These are phyloP conservation scores for Thymelicus acteon DNA, from an alignment of 2,888 invertebrate species.

Conservation along the genomic window DNA sequence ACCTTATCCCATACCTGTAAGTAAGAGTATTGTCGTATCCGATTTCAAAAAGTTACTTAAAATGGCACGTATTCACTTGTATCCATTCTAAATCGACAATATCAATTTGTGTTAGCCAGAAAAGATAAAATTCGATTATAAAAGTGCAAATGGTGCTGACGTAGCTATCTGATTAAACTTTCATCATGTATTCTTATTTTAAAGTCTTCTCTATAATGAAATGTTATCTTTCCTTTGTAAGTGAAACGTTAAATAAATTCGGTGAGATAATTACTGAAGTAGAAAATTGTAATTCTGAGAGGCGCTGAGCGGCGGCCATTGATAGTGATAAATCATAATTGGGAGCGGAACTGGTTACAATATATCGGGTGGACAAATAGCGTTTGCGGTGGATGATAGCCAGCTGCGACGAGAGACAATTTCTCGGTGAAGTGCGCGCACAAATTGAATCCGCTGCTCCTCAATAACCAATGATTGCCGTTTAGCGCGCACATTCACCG, in stretches of 20 bases:
- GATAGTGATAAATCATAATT: slow-evolving; percentile 13
- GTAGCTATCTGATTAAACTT: too few species aligned
- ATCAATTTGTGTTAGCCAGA: too few species aligned
- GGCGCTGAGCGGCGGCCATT: neutral
- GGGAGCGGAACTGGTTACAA: slow-evolving; percentile 21
- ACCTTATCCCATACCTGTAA: too few species aligned
- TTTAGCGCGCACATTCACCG: slow-evolving; percentile 52
- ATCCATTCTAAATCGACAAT: too few species aligned
- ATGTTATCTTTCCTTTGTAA: too few species aligned
- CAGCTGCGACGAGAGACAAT: slow-evolving; percentile 78
- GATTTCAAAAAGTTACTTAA: too few species aligned
- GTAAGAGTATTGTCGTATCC: too few species aligned
- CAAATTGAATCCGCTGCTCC: slow-evolving; percentile 75
- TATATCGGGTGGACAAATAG: slow-evolving; percentile 24
- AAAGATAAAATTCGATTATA: too few species aligned
- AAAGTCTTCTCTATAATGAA: too few species aligned
- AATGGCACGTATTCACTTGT: too few species aligned
- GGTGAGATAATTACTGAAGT: neutral
- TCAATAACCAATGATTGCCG: slow-evolving; percentile 66
- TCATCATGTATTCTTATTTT: too few species aligned
- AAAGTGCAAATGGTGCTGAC: too few species aligned
- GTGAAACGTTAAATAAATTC: neutral
- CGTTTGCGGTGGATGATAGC: slow-evolving; percentile 53
- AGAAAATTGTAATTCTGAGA: slow-evolving; percentile 3
- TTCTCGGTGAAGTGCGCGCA: slow-evolving; percentile 80